phyloP scores from a whole-genome alignment of 2,113 vertebrate genomes.

The Gobiocypris rarus region DNA sequence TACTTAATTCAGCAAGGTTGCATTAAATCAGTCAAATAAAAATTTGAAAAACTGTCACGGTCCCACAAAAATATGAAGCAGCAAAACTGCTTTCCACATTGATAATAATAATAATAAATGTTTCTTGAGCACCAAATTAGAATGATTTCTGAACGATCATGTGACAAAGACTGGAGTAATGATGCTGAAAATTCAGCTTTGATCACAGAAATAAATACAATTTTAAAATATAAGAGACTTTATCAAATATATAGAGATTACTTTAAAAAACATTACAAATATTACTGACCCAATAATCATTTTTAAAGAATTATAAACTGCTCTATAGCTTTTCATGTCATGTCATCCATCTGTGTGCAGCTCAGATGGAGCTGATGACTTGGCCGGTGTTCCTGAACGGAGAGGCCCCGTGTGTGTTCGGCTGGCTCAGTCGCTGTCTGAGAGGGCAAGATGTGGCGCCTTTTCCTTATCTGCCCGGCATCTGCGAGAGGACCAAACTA shows the following conservation, averaged over 20 bases:
- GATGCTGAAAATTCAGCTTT: too few relatives aligned
- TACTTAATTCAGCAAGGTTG: not conserved
- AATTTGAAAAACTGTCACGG: too few relatives aligned
- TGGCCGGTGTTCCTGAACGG: conserved; percentile 83
- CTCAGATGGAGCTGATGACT: conserved; percentile 87
- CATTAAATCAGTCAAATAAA: not conserved
- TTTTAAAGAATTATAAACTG: not conserved
- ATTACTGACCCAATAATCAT: not conserved
- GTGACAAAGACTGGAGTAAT: too few relatives aligned
- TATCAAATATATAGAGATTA: too few relatives aligned
- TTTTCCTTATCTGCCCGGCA: conserved; percentile 88
- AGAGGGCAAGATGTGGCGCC: conserved; percentile 80
- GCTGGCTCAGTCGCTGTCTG: conserved; percentile 91
- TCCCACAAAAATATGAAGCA: too few relatives aligned
- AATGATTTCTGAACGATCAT: too few relatives aligned
- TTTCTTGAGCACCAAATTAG: too few relatives aligned
- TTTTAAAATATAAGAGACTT: too few relatives aligned
- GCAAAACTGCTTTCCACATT: too few relatives aligned
- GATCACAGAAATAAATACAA: too few relatives aligned
- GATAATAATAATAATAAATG: too few relatives aligned
- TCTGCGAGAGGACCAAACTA: conserved; percentile 92
- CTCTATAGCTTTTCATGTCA: not conserved
- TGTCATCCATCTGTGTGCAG: conserved; percentile 64
- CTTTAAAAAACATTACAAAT: too few relatives aligned
- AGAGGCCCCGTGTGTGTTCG: conserved; percentile 90